These are phyloP conservation scores for Myoxocephalus aenaeus DNA, from an alignment of 2,797 vertebrate species.

Conservation along the genomic window DNA sequence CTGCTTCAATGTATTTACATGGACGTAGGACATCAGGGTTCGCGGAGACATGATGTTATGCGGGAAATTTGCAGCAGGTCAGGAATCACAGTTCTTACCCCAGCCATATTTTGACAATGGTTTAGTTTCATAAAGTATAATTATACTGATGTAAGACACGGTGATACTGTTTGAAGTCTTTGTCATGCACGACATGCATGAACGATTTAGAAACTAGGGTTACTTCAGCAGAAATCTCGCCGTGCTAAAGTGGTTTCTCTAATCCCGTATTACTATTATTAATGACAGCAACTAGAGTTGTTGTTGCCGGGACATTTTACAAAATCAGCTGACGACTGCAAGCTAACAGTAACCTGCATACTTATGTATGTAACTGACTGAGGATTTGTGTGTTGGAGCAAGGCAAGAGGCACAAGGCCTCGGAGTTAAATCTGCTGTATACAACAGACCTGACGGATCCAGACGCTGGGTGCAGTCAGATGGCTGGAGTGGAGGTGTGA, in stretches of 20 bases:
- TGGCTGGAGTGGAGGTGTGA: slow-evolving; percentile 65
- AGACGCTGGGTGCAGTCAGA: slow-evolving; percentile 34
- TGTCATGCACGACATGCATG: neutral
- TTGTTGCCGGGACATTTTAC: slow-evolving; percentile 2
- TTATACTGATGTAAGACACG: neutral
- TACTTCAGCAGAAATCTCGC: neutral
- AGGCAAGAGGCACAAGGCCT: neutral
- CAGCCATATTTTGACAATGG: neutral
- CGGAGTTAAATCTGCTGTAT: slow-evolving; percentile 32
- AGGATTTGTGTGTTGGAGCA: neutral
- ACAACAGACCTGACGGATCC: slow-evolving; percentile 19
- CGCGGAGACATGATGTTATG: neutral
- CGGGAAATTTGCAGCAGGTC: neutral
- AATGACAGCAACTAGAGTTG: neutral
- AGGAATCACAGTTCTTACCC: neutral
- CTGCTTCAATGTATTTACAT: neutral
- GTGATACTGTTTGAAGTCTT: neutral
- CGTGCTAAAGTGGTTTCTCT: neutral
- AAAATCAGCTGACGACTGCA: slow-evolving; percentile 1
- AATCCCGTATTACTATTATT: neutral
- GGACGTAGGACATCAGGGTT: neutral
- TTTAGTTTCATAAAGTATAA: neutral
- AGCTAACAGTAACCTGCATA: neutral
- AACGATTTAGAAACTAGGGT: neutral
- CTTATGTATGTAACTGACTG: neutral